Evolutionary conservation across 92 coral and sea anemone genomes (phyloP), one percentile per base, ranked within the genome.

Genomic region (Bergia puertoricense): DNA sequence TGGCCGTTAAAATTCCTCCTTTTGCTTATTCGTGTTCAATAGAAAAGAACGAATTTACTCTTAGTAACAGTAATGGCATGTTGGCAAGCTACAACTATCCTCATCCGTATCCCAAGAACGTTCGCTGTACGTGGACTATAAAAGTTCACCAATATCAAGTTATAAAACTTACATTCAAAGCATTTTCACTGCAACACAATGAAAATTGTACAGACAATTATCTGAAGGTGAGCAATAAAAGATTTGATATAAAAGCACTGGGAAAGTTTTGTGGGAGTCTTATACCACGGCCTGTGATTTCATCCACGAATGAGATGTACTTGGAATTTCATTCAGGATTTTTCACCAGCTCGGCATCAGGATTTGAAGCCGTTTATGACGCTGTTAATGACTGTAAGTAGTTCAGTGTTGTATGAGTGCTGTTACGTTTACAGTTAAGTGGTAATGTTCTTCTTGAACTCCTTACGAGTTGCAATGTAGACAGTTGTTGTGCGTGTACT

Each of bases 311-410:
- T 69, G 87, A 84, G 66, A 84, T 84, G 87, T 56, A 80, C 72
- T 80, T 80, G 85, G 40, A 20, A 6, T 80, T 80, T 57, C 59
- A 42, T 46, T 80, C 85, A 56, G 72, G 57, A 38, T 56, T 39
- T 80, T 15, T 23, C 23, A 80, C 40, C 85, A 80, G 11, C 57
- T 56, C 48, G 0, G 5, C 72, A 6, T 5, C 72, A 38, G 85
- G 85, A 14, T 80, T 80, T 54, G 37, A 80, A 57, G 85, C 85
- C 38, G 48, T 57, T 59, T 80, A 80, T 59, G 85, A 80, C 41
- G 85, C 85, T 4, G 73, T 80, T 54, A 80, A 80, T 59, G 85
- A 80, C 36, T 37, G 85, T 80, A 80, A 57, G 85, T 80, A 80
- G 22, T 74, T 40, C 18, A 15, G 43, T 48, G 22, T 44, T 57